Conservation (phyloP, 2,113 vertebrate genomes). For the Sus scrofa region DNA sequence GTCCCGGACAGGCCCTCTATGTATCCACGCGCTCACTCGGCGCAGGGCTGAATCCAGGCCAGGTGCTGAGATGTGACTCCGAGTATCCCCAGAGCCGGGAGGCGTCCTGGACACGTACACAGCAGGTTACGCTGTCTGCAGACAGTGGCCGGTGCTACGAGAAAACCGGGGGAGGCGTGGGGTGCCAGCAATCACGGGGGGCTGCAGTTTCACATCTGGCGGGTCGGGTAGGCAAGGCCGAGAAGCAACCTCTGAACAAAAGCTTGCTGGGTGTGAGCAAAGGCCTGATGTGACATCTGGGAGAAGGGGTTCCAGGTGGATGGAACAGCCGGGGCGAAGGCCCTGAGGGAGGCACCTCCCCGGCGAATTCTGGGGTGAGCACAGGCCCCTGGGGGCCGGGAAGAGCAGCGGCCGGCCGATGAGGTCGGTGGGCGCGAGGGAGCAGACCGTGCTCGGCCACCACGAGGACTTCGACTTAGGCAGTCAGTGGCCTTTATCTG, state of each 20-base stretch:
- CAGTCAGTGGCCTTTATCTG: neutral
- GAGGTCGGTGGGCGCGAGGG: neutral
- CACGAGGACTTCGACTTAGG: neutral
- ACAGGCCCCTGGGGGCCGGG: neutral
- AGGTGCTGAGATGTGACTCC: no score
- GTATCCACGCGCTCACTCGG: no score
- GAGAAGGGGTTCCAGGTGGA: neutral
- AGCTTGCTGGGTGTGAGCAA: neutral
- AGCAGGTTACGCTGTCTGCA: fast-evolving
- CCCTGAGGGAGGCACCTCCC: neutral
- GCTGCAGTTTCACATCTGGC: neutral
- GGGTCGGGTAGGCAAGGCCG: neutral
- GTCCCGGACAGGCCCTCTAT: neutral
- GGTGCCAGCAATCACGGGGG: fast-evolving
- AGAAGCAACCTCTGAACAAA: neutral
- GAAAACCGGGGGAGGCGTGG: neutral
- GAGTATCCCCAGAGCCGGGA: neutral
- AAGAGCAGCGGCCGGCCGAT: neutral
- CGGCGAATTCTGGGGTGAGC: neutral
- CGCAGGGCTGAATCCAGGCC: no score
- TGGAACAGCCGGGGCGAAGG: neutral
- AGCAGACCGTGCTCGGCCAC: no score
- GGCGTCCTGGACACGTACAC: neutral
- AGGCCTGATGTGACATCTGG: neutral
- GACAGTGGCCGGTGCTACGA: neutral